phyloP scores from a whole-genome alignment of 2,888 invertebrate species.

The Electrophaes corylata region DNA sequence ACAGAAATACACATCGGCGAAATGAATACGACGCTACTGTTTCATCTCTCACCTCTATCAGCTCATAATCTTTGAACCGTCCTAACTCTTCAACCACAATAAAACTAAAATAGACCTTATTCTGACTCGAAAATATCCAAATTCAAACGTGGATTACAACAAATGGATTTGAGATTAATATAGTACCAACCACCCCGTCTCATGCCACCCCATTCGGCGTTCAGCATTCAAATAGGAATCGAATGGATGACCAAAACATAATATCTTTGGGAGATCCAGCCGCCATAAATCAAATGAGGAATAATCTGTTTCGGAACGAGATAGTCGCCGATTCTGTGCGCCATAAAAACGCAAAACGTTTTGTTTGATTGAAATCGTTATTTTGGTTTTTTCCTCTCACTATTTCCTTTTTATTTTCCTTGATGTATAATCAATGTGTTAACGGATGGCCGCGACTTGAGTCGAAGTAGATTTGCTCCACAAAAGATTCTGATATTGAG shows the following conservation, averaged over 20 bases:
- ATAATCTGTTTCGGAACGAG: conserved; percentile 84
- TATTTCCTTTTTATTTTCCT: conserved; percentile 81
- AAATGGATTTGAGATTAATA: conserved; percentile 85
- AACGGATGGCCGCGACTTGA: conserved; percentile 79
- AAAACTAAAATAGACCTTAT: conserved; percentile 71
- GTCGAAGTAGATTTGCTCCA: conserved; percentile 79
- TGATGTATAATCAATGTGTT: conserved; percentile 84
- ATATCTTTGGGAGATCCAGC: conserved; percentile 83
- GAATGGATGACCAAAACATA: conserved; percentile 85
- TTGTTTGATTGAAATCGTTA: conserved; percentile 83
- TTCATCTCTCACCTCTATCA: conserved; percentile 85
- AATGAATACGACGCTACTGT: conserved; percentile 83
- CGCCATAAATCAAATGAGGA: conserved; percentile 85
- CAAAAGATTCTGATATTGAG: conserved; percentile 83
- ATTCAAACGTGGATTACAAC: conserved; percentile 78
- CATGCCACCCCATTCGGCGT: conserved; percentile 80
- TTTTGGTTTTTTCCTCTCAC: conserved; percentile 69
- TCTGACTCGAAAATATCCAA: conserved; percentile 56
- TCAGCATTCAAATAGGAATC: conserved; percentile 85
- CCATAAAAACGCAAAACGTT: conserved; percentile 84
- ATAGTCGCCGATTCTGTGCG: conserved; percentile 79
- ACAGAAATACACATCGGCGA: conserved; percentile 74
- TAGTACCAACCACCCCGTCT: conserved; percentile 82
- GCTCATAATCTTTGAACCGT: conserved; percentile 78
- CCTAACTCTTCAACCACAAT: conserved; percentile 71